These are phyloP conservation scores for Abrostola triplasia DNA, from an alignment of 2,888 invertebrate species.

Conservation along the genomic window DNA sequence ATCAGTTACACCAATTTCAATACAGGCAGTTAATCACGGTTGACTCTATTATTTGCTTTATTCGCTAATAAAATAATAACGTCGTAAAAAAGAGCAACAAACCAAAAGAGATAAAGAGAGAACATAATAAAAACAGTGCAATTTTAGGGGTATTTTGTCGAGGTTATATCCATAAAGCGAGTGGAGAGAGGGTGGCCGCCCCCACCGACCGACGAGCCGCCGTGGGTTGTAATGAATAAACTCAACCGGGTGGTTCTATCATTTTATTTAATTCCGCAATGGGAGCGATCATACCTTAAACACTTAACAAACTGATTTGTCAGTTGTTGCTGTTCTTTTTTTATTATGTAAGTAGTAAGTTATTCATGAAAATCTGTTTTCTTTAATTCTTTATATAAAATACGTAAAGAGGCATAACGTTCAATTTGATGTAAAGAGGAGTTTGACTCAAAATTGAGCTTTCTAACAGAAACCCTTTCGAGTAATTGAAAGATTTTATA, in stretches of 20 bases:
- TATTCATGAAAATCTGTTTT: neutral
- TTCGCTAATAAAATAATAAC: constrained; percentile 85
- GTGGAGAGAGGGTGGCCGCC: constrained; percentile 72
- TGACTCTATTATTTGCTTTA: constrained; percentile 67
- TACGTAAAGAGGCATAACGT: too few relatives aligned
- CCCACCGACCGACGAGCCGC: constrained; percentile 64
- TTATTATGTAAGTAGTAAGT: neutral
- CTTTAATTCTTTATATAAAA: too few relatives aligned
- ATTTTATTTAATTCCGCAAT: constrained; percentile 85
- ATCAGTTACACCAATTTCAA: constrained; percentile 21
- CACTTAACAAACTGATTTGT: constrained; percentile 70
- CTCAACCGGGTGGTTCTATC: constrained; percentile 83
- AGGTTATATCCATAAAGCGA: constrained; percentile 88
- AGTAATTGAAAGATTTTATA: too few relatives aligned
- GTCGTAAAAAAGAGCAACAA: constrained; percentile 84
- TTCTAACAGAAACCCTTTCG: too few relatives aligned
- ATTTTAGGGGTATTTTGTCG: constrained; percentile 89
- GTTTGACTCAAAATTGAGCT: too few relatives aligned
- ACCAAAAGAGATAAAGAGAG: constrained; percentile 87
- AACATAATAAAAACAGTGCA: constrained; percentile 88
- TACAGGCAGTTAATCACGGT: constrained; percentile 49
- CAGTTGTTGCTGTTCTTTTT: constrained; percentile 53
- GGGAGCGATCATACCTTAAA: constrained; percentile 79
- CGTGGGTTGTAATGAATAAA: constrained; percentile 87
- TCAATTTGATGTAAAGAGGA: too few relatives aligned